Evolutionary conservation across 2,888 invertebrate genomes (phyloP), one percentile per base, ranked within the genome.

Genomic region (Phrixothrix hirtus): DNA sequence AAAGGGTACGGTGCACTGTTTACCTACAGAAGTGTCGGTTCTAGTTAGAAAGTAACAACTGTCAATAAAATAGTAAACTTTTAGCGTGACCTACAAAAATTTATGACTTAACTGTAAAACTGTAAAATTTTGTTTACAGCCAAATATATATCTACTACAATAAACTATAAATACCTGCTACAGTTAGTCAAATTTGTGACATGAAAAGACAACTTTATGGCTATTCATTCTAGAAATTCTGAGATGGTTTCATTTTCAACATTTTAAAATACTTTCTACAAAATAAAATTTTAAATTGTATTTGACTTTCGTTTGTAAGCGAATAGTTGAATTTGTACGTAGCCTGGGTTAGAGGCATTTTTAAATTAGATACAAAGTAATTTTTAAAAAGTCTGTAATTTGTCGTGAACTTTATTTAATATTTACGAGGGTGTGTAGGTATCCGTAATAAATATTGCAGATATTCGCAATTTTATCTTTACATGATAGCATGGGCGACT

Each of bases 401-500:
- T n/a, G n/a, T n/a, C n/a, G n/a, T n/a, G n/a, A n/a, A n/a, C n/a
- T n/a, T 21, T 7, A 21, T 16, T 3, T 34, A 30, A 30, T 34
- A 38, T 21, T 27, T 48, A 35, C 48, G 35, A 35, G 42, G 56
- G 56, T 53, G 58, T 42, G 53, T 21, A 48, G 48, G 44, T 53
- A 45, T 46, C 49, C 43, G 21, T 21, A 21, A 21, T 21, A 21
- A 21, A 21, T 21, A 21, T 7, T 5, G 7, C 21, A 21, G n/a
- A n/a, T n/a, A n/a, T n/a, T n/a, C 54, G 50, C 39, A 39, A 54
- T 56, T 58, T 51, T 57, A 47, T 36, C 41, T 57, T 36, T 46
- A 49, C 37, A 38, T 43, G 57, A 55, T 55, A 48, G 55, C 57
- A 57, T 57, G 57, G 57, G 55, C 54, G 41, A 44, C 48, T 27